Evolutionary conservation across 1,140 invertebrate genomes (phyloP), one percentile per base, ranked within the genome.

Genomic region (Ceratosolen fusciceps): DNA sequence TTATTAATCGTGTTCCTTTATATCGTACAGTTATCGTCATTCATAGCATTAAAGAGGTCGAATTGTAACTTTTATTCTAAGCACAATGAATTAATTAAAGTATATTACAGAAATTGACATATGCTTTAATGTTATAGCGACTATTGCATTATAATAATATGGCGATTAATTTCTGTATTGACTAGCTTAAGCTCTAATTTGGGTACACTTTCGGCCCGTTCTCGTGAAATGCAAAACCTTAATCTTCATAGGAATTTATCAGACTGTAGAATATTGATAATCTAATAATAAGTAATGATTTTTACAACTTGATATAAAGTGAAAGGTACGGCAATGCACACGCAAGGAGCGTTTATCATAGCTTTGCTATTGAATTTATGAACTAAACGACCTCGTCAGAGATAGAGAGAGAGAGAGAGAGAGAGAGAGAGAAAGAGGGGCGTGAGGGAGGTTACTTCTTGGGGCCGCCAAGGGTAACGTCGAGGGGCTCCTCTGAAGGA

Each of bases 391-490:
- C 10, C 21, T 21, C 49, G 49, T 19, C 5, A 3, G 19, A 21
- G 49, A 47, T 9, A 16, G 43, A 47, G 7, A 7, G 43, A 47
- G 43, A 47, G 16, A n/a, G 43, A 16, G 43, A 47, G 43, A 7
- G 7, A 7, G 49, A 52, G 49, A 52, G 49, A 14, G 14, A 14
- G 14, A 21, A 21, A 5, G 5, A 52, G 14, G 14, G 10, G 49
- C 49, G 49, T 21, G 12, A 16, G 49, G 1, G 60, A 0, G 16
- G 60, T 77, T 77, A 81, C 71, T 87, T 88, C 54, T 88, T 85
- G 62, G 82, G 78, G n/a, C 85, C 85, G 37, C 87, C 88, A n/a
- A 90, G 85, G 31, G 87, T 90, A 47, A 89, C 90, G 76, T 90
- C 90, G 34, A 90, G 82, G 8, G 90, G 90, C 68, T 90, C 88